A percentile compares a stretch with the other conserved stretches of the same genome.
Conservation (phyloP, 2,797 vertebrate genomes). For the Ctenopoma multispine region DNA sequence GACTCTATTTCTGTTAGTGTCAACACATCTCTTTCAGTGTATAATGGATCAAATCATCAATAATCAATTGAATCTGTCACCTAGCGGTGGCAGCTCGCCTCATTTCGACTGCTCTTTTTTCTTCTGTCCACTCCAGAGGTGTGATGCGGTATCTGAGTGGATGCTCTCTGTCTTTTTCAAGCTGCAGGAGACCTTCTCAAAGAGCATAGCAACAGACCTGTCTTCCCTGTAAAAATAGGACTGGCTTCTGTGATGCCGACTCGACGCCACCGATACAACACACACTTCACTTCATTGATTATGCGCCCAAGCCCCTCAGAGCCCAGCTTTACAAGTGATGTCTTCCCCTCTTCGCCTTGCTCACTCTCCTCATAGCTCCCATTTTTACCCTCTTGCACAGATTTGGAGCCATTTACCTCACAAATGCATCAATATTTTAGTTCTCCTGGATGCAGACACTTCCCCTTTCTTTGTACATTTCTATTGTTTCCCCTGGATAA, state of each 20-base stretch:
- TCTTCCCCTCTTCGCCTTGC: slow-evolving; percentile 66
- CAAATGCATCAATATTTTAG: slow-evolving; percentile 80
- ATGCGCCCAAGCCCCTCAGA: slow-evolving; percentile 80
- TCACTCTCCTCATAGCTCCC: slow-evolving; percentile 62
- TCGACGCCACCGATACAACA: slow-evolving; percentile 77
- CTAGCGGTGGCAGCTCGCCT: slow-evolving; percentile 49
- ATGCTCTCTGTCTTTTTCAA: slow-evolving; percentile 48
- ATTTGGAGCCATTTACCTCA: slow-evolving; percentile 77
- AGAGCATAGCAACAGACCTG: slow-evolving; percentile 87
- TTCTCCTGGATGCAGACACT: slow-evolving; percentile 50
- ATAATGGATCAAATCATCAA: slow-evolving; percentile 81
- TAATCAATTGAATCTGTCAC: slow-evolving; percentile 79
- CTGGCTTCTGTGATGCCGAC: slow-evolving; percentile 78
- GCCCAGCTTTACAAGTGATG: slow-evolving; percentile 80
- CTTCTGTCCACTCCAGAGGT: slow-evolving; percentile 70
- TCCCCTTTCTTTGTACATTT: slow-evolving; percentile 59
- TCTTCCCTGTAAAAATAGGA: slow-evolving; percentile 86
- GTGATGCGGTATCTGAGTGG: slow-evolving; percentile 66
- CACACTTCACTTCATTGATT: slow-evolving; percentile 85
- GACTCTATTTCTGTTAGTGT: slow-evolving; percentile 74
- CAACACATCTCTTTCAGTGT: slow-evolving; percentile 72
- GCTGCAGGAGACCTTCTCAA: slow-evolving; percentile 75
- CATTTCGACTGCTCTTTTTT: slow-evolving; percentile 34
- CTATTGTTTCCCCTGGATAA: slow-evolving; percentile 72
- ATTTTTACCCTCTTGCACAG: slow-evolving; percentile 68